phyloP scores from a whole-genome alignment of 2,888 invertebrate species.

The Agonopterix arenella region DNA sequence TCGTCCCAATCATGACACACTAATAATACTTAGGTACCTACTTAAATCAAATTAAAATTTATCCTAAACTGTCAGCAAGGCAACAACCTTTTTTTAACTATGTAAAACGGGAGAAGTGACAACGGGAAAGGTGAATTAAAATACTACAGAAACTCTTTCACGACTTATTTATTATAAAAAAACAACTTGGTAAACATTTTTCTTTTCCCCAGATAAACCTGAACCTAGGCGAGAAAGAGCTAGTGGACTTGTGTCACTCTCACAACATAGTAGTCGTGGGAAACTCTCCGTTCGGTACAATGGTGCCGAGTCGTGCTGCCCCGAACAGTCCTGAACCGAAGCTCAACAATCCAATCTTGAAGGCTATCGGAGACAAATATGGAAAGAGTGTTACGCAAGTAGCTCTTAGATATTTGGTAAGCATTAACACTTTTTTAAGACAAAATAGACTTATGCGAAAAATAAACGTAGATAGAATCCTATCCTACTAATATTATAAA shows the following conservation, averaged over 20 bases:
- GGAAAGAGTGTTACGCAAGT: conserved; percentile 79
- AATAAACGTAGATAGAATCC: no score
- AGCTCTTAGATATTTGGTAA: conserved; percentile 79
- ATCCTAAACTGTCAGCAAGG: no score
- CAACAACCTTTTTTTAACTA: no score
- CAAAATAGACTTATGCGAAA: background rate
- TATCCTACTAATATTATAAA: no score
- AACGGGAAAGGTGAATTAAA: no score
- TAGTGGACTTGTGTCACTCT: conserved; percentile 77
- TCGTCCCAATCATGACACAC: no score
- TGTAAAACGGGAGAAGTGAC: no score
- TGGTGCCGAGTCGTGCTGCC: conserved; percentile 36
- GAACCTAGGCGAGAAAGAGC: conserved; percentile 77
- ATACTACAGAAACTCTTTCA: no score
- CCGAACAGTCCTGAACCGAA: conserved; percentile 31
- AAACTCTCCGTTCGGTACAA: conserved; percentile 80
- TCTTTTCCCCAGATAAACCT: conserved; percentile 56
- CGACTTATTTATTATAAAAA: no score
- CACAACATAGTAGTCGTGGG: conserved; percentile 79
- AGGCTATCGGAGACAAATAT: conserved; percentile 74
- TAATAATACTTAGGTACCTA: no score
- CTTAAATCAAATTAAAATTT: no score
- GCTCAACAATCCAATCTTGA: conserved; percentile 62
- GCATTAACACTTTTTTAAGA: conserved; percentile 4
- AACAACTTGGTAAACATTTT: no score